These are phyloP conservation scores for Spinibarbus caldwelli DNA, from an alignment of 2,797 vertebrate species.

Conservation along the genomic window DNA sequence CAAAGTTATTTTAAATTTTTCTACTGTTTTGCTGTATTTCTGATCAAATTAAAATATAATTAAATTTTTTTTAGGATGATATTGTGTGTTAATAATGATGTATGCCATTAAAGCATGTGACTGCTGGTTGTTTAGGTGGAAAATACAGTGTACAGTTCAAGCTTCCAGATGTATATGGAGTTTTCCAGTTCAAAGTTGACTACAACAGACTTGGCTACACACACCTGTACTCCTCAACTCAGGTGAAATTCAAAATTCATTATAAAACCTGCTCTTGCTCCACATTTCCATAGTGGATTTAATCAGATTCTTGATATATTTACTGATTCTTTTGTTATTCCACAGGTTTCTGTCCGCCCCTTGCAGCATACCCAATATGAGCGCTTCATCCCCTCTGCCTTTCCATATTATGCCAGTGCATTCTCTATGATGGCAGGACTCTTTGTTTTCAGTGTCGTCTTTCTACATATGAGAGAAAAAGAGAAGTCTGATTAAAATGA, in stretches of 20 bases:
- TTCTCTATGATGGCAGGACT: constrained; percentile 99
- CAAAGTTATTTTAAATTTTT: too few species aligned
- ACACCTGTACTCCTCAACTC: constrained; percentile 95
- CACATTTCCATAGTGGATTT: not conserved
- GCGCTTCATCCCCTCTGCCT: constrained; percentile 96
- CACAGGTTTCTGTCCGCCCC: constrained; percentile 93
- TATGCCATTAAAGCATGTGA: not conserved
- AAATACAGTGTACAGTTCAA: constrained; percentile 95
- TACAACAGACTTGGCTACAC: constrained; percentile 97
- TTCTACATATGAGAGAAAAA: constrained; percentile 99
- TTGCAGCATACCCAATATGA: constrained; percentile 98
- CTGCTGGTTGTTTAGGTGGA: constrained; percentile 77
- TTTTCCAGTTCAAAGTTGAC: constrained; percentile 99
- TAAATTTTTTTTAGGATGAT: too few species aligned
- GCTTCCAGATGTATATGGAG: constrained; percentile 94
- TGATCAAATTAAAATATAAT: too few species aligned
- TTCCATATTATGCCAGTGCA: constrained; percentile 93
- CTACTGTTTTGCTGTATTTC: too few species aligned
- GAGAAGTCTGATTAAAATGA: constrained; percentile 91
- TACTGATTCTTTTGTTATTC: not conserved
- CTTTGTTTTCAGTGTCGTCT: constrained; percentile 95
- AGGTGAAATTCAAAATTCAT: constrained; percentile 72
- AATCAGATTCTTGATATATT: not conserved
- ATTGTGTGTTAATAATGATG: too few species aligned
- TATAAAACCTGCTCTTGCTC: not conserved